A percentile compares a stretch with the other conserved stretches of the same genome.
Evolutionary conservation across 2,113 vertebrate genomes (phyloP).

Genomic region (Budorcas taxicolor): DNA sequence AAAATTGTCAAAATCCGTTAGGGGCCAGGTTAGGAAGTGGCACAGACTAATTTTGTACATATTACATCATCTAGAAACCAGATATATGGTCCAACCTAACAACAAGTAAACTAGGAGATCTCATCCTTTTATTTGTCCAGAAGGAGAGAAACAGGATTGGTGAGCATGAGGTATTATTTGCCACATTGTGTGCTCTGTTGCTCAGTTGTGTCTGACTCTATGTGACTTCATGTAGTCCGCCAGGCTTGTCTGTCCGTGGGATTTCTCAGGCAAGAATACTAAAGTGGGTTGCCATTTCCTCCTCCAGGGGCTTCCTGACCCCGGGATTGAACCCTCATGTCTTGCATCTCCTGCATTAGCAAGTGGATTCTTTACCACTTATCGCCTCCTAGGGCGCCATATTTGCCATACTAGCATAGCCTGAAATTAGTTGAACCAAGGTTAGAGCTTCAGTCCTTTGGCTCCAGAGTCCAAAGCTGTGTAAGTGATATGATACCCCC

Average conservation of each 20-base stretch:
- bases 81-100: neutral
- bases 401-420: neutral
- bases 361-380: neutral
- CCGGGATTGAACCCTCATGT: neutral
- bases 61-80: neutral
- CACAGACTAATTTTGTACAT: neutral
- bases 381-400: neutral
- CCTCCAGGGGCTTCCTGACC: neutral
- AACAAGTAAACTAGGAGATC: neutral
- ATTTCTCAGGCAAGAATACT: neutral
- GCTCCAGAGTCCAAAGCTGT: neutral
- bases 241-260: neutral
- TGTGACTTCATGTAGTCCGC: neutral
- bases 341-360: neutral
- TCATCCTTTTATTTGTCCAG: neutral
- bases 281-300: neutral
- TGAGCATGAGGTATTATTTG: neutral
- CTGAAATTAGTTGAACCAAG: neutral
- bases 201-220: neutral
- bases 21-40: neutral
- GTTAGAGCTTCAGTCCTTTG: neutral
- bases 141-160: neutral
- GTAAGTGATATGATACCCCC: neutral
- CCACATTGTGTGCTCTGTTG: rapidly evolving
- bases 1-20: neutral